A percentile compares a stretch with the other conserved stretches of the same genome.
phyloP scores from a whole-genome alignment of 2,888 invertebrate species.

The Keiferia lycopersicella region DNA sequence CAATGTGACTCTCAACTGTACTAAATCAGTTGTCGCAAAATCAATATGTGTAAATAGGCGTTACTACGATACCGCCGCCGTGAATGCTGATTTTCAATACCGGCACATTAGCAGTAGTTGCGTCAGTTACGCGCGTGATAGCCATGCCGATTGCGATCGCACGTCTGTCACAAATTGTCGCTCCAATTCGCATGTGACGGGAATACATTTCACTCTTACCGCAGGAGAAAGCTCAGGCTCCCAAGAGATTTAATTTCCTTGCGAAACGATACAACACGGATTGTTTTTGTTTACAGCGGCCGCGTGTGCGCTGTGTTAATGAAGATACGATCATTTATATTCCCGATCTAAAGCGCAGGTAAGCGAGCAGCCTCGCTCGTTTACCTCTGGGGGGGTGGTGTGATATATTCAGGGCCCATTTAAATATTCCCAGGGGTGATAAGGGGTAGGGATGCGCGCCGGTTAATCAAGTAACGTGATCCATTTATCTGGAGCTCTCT shows the following conservation, averaged over 20 bases:
- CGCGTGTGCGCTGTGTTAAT: slow-evolving; percentile 56
- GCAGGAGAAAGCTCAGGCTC: slow-evolving; percentile 29
- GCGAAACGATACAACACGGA: slow-evolving; percentile 32
- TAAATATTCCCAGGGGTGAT: slow-evolving; percentile 80
- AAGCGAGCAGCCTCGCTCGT: slow-evolving; percentile 62
- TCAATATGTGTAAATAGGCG: slow-evolving; percentile 58
- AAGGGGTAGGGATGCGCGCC: slow-evolving; percentile 76
- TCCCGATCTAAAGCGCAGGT: slow-evolving; percentile 70
- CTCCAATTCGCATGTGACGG: slow-evolving; percentile 69
- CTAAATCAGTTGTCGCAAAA: slow-evolving; percentile 49
- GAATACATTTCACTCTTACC: slow-evolving; percentile 49
- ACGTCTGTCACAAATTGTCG: slow-evolving; percentile 72
- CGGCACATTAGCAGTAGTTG: slow-evolving; percentile 68
- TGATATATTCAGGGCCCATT: slow-evolving; percentile 78
- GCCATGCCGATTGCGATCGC: slow-evolving; percentile 71
- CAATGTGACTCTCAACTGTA: slow-evolving; percentile 37
- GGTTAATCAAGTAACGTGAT: slow-evolving; percentile 81
- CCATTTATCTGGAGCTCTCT: slow-evolving; percentile 79
- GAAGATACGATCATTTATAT: slow-evolving; percentile 68
- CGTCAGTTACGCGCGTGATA: slow-evolving; percentile 70
- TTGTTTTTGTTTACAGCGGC: slow-evolving; percentile 39
- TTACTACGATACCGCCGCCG: slow-evolving; percentile 44
- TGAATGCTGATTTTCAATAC: slow-evolving; percentile 74
- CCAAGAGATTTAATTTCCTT: slow-evolving; percentile 27
- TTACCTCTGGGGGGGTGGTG: slow-evolving; percentile 70